Evolutionary conservation across 2,113 vertebrate species (phyloP), one percentile per base, ranked within the genome.

Genomic region (Lontra canadensis): DNA sequence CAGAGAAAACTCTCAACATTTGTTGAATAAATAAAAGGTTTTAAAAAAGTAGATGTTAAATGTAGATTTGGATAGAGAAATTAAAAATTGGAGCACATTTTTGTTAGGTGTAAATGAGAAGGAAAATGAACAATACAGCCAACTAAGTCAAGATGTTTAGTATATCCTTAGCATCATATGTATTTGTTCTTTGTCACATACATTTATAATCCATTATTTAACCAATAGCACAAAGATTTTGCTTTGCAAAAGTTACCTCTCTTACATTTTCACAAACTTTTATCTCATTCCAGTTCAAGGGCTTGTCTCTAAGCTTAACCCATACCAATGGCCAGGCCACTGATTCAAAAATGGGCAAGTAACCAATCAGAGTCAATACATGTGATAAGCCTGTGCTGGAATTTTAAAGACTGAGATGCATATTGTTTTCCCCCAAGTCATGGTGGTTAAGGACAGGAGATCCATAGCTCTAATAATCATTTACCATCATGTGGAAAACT

Each of bases 241-340:
- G 17, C 2, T 34, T 88, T 3, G 1, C 14, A 21, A 14, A 13
- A 57, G 25, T 96, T 71, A 15, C 6, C 4, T 39, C 18, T 34
- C 9, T 69, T 36, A 49, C 11, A 74, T 63, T 80, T 4, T 39
- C 42, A 39, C 39, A 0, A 34, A n/a, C 21, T 2, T 71, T 76
- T n/a, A 39, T 20, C 13, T 47, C 14, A 63, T 7, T 61, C 15
- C 4, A n/a, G 4, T 3, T 36, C 23, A 76, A 31, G 12, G 4
- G 5, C 1, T 59, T 31, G 0, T 85, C 23, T 80, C 34, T 4
- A 61, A 94, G 25, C 4, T 47, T 81, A 85, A 34, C 15, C 13
- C 57, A 59, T 7, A 47, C 7, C 12, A 0, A 83, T 4, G 67
- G 11, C 1, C 9, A n/a, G 21, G 1, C 1, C n/a, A 47, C 14